Evolutionary conservation across 2,888 invertebrate genomes (phyloP).

Genomic region (Lysandra coridon): DNA sequence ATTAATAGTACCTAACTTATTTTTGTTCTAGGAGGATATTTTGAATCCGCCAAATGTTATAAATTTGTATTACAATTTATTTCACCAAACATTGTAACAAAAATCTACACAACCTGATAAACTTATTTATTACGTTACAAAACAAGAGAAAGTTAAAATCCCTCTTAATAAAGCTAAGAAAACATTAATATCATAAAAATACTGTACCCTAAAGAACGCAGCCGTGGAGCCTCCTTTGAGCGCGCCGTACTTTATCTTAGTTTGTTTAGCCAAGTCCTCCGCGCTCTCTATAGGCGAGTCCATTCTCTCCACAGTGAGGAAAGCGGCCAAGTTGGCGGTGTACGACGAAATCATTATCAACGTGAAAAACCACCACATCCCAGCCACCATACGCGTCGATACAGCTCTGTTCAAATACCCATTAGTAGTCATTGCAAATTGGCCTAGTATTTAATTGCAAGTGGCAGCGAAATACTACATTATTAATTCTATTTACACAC

Average conservation of each 20-base stretch:
- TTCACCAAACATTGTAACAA: too few species aligned
- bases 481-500: not conserved
- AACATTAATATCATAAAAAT: slow-evolving; percentile 23
- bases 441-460: not conserved
- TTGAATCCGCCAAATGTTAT: too few species aligned
- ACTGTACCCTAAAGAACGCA: slow-evolving; percentile 93
- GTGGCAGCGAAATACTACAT: not conserved
- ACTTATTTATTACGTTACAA: too few species aligned
- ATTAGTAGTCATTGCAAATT: not conserved
- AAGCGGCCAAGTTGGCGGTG: slow-evolving; percentile 97
- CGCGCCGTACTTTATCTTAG: slow-evolving; percentile 97
- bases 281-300: slow-evolving; percentile 97
- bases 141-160: too few species aligned
- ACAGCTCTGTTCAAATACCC: slow-evolving; percentile 82
- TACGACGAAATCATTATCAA: slow-evolving; percentile 98
- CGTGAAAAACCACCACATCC: slow-evolving; percentile 98
- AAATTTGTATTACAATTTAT: too few species aligned
- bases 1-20: too few species aligned
- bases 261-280: slow-evolving; percentile 97
- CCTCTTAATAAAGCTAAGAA: not conserved
- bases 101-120: too few species aligned
- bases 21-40: too few species aligned
- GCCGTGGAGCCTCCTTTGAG: slow-evolving; percentile 96
- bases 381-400: slow-evolving; percentile 93
- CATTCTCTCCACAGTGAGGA: slow-evolving; percentile 95